Evolutionary conservation across 2,888 invertebrate species (phyloP), one percentile per base, ranked within the genome.

Genomic region (Papilio protenor): DNA sequence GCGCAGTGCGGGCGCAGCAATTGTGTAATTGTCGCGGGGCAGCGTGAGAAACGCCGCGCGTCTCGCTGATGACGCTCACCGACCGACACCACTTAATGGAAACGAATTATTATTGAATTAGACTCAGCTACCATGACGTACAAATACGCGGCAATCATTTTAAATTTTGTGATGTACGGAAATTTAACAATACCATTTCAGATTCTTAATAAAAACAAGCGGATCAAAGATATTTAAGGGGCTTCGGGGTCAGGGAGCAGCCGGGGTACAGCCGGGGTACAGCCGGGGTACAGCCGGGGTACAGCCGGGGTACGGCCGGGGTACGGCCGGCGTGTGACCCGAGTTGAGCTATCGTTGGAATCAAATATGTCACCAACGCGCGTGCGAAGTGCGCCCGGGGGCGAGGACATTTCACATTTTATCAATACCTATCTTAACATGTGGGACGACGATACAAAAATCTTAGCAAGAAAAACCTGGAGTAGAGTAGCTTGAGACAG

Each of bases 11-110:
- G 85, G 84, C 81, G 82, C 83, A 84, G 79, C 90, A 91, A 92
- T 92, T 92, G 90, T 89, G 87, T 92, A 92, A 92, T 92, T 91
- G 89, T 83, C 81, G 83, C 78, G 83, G 80, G 77, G 74, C 45
- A 74, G 27, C 79, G 74, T 77, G 77, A 33, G 74, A 77, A 77
- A 47, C 11, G 40, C 23, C 33, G n/a, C 45, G 23, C 55, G 27
- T 1, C 23, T 8, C 40, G 18, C 47, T 45, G 73, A 8, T 45
- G 61, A 47, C 23, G 61, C 18, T 47, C 72, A 23, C 57, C 73
- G 55, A 33, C 72, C 18, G 33, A 27, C 64, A 18, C 14, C 64
- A 64, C 64, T 64, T 64, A 64, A 64, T 64, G 64, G 33, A 64
- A 64, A 33, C 33, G 64, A 27, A 64, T 64, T 64, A 64, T 64